A percentile compares a stretch with the other conserved stretches of the same genome.
phyloP scores from a whole-genome alignment of 2,797 vertebrate genomes.

The Chelidonichthys spinosus region DNA sequence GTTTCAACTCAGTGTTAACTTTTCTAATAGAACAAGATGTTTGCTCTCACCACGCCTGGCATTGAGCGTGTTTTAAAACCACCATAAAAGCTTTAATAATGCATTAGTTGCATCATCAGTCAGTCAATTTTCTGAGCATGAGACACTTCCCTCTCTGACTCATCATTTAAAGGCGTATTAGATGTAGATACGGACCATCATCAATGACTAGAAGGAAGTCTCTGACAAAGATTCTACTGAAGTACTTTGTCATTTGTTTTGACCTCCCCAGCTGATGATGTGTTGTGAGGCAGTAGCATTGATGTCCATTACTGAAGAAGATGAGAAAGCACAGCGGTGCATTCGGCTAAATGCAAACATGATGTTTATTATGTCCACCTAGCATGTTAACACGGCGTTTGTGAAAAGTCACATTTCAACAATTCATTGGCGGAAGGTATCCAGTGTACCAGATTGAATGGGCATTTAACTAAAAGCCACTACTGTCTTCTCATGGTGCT shows the following conservation, averaged over 20 bases:
- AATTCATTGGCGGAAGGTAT: background rate
- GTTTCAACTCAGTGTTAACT: too few species aligned
- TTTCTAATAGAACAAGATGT: background rate
- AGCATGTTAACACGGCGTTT: background rate
- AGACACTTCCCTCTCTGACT: constrained; percentile 22
- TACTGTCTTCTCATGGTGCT: background rate
- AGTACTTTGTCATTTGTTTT: constrained; percentile 20
- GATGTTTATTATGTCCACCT: background rate
- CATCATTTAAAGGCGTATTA: background rate
- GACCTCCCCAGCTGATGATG: background rate
- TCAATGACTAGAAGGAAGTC: background rate
- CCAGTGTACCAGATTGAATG: background rate
- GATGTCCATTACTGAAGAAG: constrained; percentile 8
- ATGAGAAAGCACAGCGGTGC: background rate
- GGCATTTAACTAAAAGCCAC: background rate
- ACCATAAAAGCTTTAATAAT: background rate
- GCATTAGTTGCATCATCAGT: constrained; percentile 16
- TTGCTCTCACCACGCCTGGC: background rate
- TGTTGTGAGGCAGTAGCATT: background rate
- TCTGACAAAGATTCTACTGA: background rate
- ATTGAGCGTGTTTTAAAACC: background rate
- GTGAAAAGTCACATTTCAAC: too few species aligned
- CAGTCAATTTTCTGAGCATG: constrained; percentile 19
- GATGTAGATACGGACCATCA: constrained; percentile 4
- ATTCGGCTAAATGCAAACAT: background rate